Evolutionary conservation across 2,113 vertebrate species (phyloP).

Genomic region (Poeciliopsis turrubarensis): DNA sequence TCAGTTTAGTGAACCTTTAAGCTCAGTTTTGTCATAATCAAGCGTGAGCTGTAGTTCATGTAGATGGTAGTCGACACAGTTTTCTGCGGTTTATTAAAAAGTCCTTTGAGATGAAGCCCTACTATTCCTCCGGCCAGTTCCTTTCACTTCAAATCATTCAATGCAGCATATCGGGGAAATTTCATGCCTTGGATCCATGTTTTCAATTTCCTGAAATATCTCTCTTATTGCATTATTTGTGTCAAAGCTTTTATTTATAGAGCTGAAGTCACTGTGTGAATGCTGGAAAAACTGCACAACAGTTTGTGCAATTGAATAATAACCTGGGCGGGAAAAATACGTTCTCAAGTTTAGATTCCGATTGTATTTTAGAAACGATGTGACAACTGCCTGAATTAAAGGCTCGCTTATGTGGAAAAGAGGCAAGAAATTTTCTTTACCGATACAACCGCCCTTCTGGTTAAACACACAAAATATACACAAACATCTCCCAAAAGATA

Average conservation of each 20-base stretch:
- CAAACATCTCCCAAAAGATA: constrained; percentile 34
- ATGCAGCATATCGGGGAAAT: constrained; percentile 58
- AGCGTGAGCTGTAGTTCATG: not conserved
- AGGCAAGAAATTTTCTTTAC: constrained; percentile 65
- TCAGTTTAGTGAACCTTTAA: not conserved
- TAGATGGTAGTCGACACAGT: not conserved
- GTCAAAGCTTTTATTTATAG: not conserved
- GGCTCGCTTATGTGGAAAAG: constrained; percentile 30
- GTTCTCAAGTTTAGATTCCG: not conserved
- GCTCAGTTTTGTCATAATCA: not conserved
- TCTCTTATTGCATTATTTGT: too few relatives aligned
- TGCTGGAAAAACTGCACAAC: not conserved
- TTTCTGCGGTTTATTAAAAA: constrained; percentile 7
- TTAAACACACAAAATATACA: constrained; percentile 21
- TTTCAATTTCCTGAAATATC: not conserved
- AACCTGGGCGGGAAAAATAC: not conserved
- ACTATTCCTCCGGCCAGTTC: constrained; percentile 51
- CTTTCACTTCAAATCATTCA: constrained; percentile 67
- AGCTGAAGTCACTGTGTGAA: not conserved
- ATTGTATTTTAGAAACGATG: not conserved
- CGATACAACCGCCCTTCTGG: constrained; percentile 59
- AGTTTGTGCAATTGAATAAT: not conserved
- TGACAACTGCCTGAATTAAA: constrained; percentile 1
- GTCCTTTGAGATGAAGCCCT: constrained; percentile 72
- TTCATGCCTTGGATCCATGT: constrained; percentile 59